A percentile compares a stretch with the other conserved stretches of the same genome.
phyloP scores from a whole-genome alignment of 1,140 invertebrate species.

The Euborellia annulipes region DNA sequence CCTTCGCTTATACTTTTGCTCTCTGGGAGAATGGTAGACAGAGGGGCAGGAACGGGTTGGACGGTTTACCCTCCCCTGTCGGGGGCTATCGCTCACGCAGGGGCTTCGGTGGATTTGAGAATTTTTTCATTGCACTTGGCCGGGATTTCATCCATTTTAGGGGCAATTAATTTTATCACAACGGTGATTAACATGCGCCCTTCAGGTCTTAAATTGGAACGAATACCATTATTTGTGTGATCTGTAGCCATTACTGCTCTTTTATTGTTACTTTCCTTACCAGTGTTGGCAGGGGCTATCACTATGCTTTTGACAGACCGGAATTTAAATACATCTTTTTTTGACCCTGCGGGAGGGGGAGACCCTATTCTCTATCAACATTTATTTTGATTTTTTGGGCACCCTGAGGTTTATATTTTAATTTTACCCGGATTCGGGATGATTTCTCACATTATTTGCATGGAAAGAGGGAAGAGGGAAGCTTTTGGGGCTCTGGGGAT shows the following conservation, averaged over 20 bases:
- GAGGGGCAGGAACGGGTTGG: too few relatives aligned
- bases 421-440: conserved; percentile 46
- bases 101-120: too few relatives aligned
- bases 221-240: conserved; percentile 36
- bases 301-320: conserved; percentile 54
- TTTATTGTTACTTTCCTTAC: conserved; percentile 44
- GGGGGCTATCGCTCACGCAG: too few relatives aligned
- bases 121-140: too few relatives aligned
- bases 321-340: conserved; percentile 53
- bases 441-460: conserved; percentile 44
- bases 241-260: conserved; percentile 48
- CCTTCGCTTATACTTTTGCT: too few relatives aligned
- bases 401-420: conserved; percentile 62
- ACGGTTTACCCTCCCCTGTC: too few relatives aligned
- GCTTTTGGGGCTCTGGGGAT: conserved; percentile 40
- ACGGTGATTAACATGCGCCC: conserved; percentile 3
- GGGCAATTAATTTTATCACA: too few relatives aligned
- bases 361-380: conserved; percentile 59
- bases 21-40: too few relatives aligned
- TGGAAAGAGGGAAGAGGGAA: conserved; percentile 39
- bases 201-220: background rate
- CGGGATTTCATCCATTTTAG: too few relatives aligned
- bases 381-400: conserved; percentile 65
- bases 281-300: conserved; percentile 54
- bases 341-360: conserved; percentile 45